Percentiles rank a stretch among this genome's conserved stretches.
phyloP scores from a whole-genome alignment of 2,113 vertebrate genomes.

The Hippocampus barbouri region DNA sequence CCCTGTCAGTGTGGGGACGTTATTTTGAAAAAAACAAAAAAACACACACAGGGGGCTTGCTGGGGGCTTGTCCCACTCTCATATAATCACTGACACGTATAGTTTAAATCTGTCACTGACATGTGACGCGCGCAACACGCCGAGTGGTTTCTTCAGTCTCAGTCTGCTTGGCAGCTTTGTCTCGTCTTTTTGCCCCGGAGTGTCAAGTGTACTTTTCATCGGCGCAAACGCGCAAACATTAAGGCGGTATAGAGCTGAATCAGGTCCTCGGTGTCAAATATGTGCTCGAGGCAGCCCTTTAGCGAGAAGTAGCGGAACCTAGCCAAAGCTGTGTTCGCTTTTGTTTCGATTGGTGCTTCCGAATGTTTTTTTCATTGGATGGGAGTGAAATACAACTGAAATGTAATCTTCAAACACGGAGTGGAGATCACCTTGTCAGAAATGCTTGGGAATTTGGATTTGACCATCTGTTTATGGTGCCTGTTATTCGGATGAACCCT shows the following conservation, averaged over 20 bases:
- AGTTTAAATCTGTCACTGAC: slow-evolving; percentile 32
- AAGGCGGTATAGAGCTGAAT: slow-evolving; percentile 28
- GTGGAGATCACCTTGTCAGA: no score
- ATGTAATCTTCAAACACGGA: no score
- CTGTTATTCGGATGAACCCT: no score
- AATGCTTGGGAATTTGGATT: no score
- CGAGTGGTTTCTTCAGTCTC: slow-evolving; percentile 12
- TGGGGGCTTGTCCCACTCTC: slow-evolving; percentile 25
- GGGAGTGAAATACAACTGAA: no score
- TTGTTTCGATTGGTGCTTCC: no score
- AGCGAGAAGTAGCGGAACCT: not conserved
- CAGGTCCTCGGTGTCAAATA: slow-evolving; percentile 34
- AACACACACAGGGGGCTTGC: slow-evolving; percentile 28
- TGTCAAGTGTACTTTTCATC: slow-evolving; percentile 15
- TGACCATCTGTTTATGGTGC: no score
- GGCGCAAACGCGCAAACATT: not conserved
- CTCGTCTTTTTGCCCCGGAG: slow-evolving; percentile 2
- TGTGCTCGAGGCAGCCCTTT: not conserved
- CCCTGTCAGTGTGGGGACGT: slow-evolving; percentile 49
- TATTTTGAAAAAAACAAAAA: slow-evolving; percentile 5
- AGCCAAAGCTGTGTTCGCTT: not conserved
- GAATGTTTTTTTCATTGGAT: no score
- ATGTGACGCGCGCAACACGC: not conserved
- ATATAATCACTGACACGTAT: slow-evolving; percentile 37
- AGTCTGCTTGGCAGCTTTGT: not conserved